Evolutionary conservation across 37 sponge, comb jelly and placozoan species (phyloP).

Genomic region (Agelas oroides): DNA sequence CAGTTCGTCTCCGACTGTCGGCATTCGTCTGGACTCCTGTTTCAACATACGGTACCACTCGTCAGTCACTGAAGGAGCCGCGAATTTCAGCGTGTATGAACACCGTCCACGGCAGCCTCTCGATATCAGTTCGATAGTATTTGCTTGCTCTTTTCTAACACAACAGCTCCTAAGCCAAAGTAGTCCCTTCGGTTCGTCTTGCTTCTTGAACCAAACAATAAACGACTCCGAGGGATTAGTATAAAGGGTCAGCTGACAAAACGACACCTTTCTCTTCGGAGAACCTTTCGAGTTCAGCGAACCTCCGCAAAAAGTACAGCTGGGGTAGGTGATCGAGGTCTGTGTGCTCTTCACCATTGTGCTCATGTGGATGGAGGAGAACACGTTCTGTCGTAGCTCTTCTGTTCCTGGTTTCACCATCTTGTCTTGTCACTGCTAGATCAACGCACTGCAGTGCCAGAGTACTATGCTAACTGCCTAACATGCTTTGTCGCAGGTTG

Average conservation of each 20-base stretch:
- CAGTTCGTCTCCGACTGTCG: slow-evolving; percentile 33
- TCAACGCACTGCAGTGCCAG: too few relatives aligned
- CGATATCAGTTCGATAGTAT: slow-evolving; percentile 63
- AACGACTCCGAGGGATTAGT: slow-evolving; percentile 73
- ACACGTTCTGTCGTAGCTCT: slow-evolving; percentile 69
- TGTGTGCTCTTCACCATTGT: slow-evolving; percentile 47
- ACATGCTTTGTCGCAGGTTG: too few relatives aligned
- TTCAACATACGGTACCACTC: slow-evolving; percentile 68
- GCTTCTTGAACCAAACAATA: slow-evolving; percentile 77
- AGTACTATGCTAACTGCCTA: too few relatives aligned
- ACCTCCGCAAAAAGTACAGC: slow-evolving; percentile 62
- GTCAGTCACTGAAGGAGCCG: slow-evolving; percentile 2
- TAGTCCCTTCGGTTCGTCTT: slow-evolving; percentile 72
- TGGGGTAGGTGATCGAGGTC: slow-evolving; percentile 50
- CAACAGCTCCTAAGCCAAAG: slow-evolving; percentile 68
- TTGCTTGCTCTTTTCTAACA: slow-evolving; percentile 39
- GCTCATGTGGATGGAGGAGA: slow-evolving; percentile 79
- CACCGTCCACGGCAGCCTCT: slow-evolving; percentile 65
- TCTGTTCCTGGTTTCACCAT: slow-evolving; percentile 9
- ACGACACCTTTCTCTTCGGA: slow-evolving; percentile 48
- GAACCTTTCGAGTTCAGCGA: slow-evolving; percentile 23
- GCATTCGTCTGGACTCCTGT: slow-evolving; percentile 49
- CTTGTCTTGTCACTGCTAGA: too few relatives aligned
- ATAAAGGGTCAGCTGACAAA: slow-evolving; percentile 67
- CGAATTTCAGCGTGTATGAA: slow-evolving; percentile 66